Base-by-base conservation (phyloP, 2,888 invertebrate species). In the Taenaris catops region DNA sequence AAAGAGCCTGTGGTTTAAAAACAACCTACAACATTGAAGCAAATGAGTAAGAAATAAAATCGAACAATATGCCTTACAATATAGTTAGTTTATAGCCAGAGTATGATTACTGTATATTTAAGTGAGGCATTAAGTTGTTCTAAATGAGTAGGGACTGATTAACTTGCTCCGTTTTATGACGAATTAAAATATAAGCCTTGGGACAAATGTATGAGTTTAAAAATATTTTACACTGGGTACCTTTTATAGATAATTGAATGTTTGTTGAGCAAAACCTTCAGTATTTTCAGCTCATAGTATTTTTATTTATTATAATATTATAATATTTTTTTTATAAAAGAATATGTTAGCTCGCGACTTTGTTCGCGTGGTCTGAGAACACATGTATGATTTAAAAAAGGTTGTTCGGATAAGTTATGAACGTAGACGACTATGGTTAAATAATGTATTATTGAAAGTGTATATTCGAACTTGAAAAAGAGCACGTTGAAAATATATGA, bases 61-160 rank as follows among this genome's bases (percentile, higher is more conserved):
- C 46, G 53, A 53, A 60, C 58, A 60, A 58, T 58, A 51, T 53
- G 45, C 48, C 47, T 58, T 57, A 58, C 63, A 64, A 63, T 58
- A 60, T 62, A 54, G 53, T n/a, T n/a, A n/a, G n/a, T 64, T 58
- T 53, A 57, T 55, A 50, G 48, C 51, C 28, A 17, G 33, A 43
- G 39, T 44, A 45, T 46, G 48, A 45, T 49, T 46, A 45, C 49
- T 48, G 47, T 49, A 48, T 48, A 46, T 42, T 51, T 53, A 49
- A 50, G 47, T 41, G 34, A 44, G 35, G 40, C 51, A 48, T 54
- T 58, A 61, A 63, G 41, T 39, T 41, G 39, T 48, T 46, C 45
- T 49, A 48, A 55, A 50, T 52, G 43, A 47, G 49, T 46, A 40
- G 41, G 36, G 44, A 51, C 49, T 52, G 53, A 57, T 53, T 49